Base-by-base conservation (phyloP, 1,140 invertebrate species). In the Drosophila sp. region DNA sequence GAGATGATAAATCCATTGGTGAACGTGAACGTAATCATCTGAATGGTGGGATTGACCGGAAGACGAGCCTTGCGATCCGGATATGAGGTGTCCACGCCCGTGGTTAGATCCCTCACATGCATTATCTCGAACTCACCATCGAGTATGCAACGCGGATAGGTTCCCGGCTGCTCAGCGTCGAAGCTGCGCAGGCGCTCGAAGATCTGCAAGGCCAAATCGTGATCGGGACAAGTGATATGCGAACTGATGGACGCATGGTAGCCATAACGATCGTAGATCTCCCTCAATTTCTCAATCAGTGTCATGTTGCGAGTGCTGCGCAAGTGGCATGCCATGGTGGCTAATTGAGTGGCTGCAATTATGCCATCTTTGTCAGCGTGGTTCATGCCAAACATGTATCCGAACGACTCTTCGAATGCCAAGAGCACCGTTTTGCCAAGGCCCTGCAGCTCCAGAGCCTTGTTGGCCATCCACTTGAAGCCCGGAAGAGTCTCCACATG, bases 401-500 rank as follows among this genome's bases (percentile, higher is more conserved):
- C 98, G 85, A 97, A 97, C 1, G 96, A 96, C 92, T 98, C 97
- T 93, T 99, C 99, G 92, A 96, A 99, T 0, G 98, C 98, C 92
- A 99, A 98, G 38, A 99, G 92, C 0, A 99, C 96, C 1, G 93
- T 92, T 81, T 97, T 96, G 1, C 94, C 94, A 62, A 95, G 77
- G 33, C 94, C 93, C 54, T 95, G 92, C n/a, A 99, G 90, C 23
- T 98, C 94, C 56, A 95, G 87, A 0, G 96, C 93, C 92, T 94
- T 94, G 91, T 99, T 99, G 86, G 97, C 98, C 96, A 99, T 99
- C 98, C 98, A 99, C 90, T 99, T 99, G 90, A 99, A 99, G 1
- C 99, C 96, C 32, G 98, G 99, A 56, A 99, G 93, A 0, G 99
- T 99, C 93, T 99, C 98, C 92, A 96, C 95, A 91, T 96, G 98